A percentile compares a stretch with the other conserved stretches of the same genome.
These are phyloP conservation scores for Drosophila helvetica DNA, from an alignment of 2,888 invertebrate genomes.

Conservation along the genomic window DNA sequence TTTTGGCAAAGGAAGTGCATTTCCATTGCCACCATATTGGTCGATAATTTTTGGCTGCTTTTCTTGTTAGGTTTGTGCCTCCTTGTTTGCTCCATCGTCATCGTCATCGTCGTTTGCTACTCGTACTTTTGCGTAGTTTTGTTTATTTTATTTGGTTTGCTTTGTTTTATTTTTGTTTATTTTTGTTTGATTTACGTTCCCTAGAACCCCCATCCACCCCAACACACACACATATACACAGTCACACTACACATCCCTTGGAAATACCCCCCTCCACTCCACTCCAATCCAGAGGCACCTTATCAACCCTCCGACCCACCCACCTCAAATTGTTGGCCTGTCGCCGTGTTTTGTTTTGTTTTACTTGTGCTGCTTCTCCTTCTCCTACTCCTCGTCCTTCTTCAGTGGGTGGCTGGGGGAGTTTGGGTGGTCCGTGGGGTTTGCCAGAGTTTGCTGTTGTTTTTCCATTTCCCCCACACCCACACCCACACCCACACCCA, in stretches of 20 bases:
- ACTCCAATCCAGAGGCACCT: not conserved
- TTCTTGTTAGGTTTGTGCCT: slow-evolving; percentile 43
- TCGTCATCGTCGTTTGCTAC: slow-evolving; percentile 67
- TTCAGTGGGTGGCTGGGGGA: not conserved
- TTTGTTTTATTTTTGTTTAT: slow-evolving; percentile 74
- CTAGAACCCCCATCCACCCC: slow-evolving; percentile 47
- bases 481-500: too few relatives aligned
- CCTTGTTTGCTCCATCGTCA: slow-evolving; percentile 67
- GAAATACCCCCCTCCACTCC: not conserved
- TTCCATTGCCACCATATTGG: not conserved
- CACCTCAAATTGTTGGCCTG: slow-evolving; percentile 38
- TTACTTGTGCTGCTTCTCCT: slow-evolving; percentile 58
- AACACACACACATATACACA: not conserved
- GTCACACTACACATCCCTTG: not conserved
- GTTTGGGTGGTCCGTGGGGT: slow-evolving; percentile 25
- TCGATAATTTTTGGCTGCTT: not conserved
- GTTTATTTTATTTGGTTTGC: slow-evolving; percentile 79
- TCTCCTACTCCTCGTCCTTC: not conserved
- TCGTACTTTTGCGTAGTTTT: slow-evolving; percentile 71
- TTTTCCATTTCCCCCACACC: slow-evolving; percentile 25
- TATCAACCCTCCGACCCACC: slow-evolving; percentile 5
- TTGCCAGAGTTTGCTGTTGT: slow-evolving; percentile 59
- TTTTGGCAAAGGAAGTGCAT: slow-evolving; percentile 3
- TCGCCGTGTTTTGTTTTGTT: slow-evolving; percentile 62
- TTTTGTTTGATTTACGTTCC: slow-evolving; percentile 77